Evolutionary conservation across 1,140 invertebrate species (phyloP).

Genomic region (Drosophila burlai): DNA sequence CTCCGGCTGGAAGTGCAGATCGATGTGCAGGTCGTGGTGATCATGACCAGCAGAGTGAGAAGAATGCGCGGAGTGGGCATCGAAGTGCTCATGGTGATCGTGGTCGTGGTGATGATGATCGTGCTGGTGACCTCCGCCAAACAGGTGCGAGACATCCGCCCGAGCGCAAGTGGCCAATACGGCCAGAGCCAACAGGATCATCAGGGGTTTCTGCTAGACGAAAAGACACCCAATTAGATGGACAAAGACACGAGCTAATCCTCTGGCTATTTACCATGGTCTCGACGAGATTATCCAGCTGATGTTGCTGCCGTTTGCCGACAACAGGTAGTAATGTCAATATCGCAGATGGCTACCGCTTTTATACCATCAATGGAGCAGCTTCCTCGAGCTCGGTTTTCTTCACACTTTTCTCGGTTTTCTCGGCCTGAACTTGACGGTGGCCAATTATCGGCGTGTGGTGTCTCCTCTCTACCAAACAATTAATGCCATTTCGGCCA

Average conservation of each 20-base stretch:
- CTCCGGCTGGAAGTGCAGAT: constrained; percentile 49
- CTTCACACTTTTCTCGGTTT: constrained; percentile 79
- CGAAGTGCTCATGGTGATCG: constrained; percentile 29
- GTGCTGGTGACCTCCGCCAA: constrained; percentile 48
- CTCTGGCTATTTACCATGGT: constrained; percentile 55
- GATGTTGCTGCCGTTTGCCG: constrained; percentile 67
- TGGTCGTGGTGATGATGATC: constrained; percentile 42
- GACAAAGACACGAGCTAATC: neutral
- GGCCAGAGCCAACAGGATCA: constrained; percentile 57
- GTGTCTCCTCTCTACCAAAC: constrained; percentile 35
- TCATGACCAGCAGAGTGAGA: constrained; percentile 20
- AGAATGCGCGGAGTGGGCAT: constrained; percentile 16
- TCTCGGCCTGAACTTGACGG: constrained; percentile 64
- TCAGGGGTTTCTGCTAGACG: constrained; percentile 43
- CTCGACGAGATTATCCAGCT: constrained; percentile 13
- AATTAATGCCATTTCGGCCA: constrained; percentile 62
- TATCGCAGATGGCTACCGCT: constrained; percentile 46
- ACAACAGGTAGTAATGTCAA: constrained; percentile 63
- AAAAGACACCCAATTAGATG: neutral
- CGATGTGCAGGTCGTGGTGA: constrained; percentile 50
- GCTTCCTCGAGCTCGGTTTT: constrained; percentile 56
- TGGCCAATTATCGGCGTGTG: constrained; percentile 68
- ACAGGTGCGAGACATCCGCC: constrained; percentile 68
- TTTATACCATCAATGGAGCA: constrained; percentile 60
- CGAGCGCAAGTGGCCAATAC: constrained; percentile 25